These are phyloP conservation scores for Mantis religiosa DNA, from an alignment of 2,888 invertebrate genomes.

Conservation along the genomic window DNA sequence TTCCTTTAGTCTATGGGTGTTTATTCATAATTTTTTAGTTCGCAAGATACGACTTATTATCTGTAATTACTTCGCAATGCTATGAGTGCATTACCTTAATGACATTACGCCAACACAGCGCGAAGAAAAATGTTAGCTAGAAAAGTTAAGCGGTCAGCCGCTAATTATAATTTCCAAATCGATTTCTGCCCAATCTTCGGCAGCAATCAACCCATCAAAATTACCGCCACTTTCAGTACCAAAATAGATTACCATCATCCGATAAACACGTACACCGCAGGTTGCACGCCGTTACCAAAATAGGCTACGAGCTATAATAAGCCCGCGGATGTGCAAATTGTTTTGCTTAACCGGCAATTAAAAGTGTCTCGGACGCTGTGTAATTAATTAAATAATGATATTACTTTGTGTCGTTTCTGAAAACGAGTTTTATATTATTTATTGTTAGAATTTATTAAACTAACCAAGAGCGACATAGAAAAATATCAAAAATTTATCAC, in stretches of 20 bases:
- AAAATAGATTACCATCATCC: not conserved
- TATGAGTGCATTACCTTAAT: not conserved
- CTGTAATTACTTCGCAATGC: not conserved
- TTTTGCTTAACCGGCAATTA: not conserved
- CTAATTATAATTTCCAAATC: not conserved
- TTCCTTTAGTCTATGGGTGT: no score
- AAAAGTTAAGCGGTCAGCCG: not conserved
- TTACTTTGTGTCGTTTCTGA: no score
- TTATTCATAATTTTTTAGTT: no score
- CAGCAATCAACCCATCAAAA: not conserved
- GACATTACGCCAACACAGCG: not conserved
- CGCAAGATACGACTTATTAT: no score
- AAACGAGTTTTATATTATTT: no score
- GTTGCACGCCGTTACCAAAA: not conserved
- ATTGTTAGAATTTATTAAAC: no score
- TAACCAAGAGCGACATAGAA: no score
- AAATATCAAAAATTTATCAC: no score
- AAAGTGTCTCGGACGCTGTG: not conserved
- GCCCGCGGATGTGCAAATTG: not conserved
- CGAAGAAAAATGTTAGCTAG: not conserved
- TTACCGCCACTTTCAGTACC: not conserved
- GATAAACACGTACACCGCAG: not conserved
- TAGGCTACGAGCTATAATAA: not conserved
- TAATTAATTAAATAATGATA: not conserved
- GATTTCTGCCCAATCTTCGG: not conserved